phyloP scores from a whole-genome alignment of 2,113 vertebrate species.

The Hippocampus barbouri region DNA sequence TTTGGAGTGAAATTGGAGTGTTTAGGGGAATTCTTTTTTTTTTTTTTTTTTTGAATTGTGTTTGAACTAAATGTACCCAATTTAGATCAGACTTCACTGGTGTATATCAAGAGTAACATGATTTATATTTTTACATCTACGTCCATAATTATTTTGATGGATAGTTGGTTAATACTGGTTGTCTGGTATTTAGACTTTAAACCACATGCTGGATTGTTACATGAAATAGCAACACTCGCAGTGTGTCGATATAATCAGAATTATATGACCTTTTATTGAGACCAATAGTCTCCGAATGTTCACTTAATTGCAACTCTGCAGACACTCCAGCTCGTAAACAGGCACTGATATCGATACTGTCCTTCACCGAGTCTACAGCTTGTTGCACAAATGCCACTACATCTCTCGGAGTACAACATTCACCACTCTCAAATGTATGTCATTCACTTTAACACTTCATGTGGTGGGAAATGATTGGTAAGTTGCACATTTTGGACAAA shows the following conservation, averaged over 20 bases:
- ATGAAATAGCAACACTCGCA: conserved; percentile 7
- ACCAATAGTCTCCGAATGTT: conserved; percentile 22
- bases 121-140: conserved; percentile 1
- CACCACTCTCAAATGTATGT: conserved; percentile 22
- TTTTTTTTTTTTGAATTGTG: neutral
- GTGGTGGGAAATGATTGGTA: conserved; percentile 11
- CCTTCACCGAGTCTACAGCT: conserved; percentile 30
- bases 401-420: conserved; percentile 14
- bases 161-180: neutral
- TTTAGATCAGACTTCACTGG: neutral
- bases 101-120: neutral
- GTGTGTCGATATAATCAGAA: conserved; percentile 10
- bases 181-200: conserved; percentile 22
- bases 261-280: conserved; percentile 37
- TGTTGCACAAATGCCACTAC: conserved; percentile 6
- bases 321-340: conserved; percentile 14
- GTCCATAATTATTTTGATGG: neutral
- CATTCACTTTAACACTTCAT: conserved; percentile 22
- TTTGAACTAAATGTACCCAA: neutral
- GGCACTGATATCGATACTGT: conserved; percentile 24
- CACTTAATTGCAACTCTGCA: conserved; percentile 18
- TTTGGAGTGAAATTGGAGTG: conserved; percentile 25
- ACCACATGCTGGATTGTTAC: conserved; percentile 11
- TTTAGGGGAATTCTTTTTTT: conserved; percentile 11
- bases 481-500: conserved; percentile 39